A percentile compares a stretch with the other conserved stretches of the same genome.
phyloP scores from a whole-genome alignment of 2,888 invertebrate genomes.

The Mesoligia furuncula region DNA sequence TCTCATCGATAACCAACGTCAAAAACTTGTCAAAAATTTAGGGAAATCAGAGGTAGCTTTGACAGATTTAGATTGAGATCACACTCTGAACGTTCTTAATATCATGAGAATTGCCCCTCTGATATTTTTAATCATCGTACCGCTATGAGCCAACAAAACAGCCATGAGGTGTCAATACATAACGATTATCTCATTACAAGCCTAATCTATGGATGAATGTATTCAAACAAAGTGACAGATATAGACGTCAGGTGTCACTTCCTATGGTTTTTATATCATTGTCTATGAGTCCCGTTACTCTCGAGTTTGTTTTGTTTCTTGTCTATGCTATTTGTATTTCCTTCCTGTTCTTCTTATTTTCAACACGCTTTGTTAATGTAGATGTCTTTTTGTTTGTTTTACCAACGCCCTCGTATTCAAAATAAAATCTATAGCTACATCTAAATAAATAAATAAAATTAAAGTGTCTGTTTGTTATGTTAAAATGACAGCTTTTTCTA shows the following conservation, averaged over 20 bases:
- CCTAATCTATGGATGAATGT: conserved; percentile 47
- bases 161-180: conserved; percentile 12
- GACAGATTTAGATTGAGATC: neutral
- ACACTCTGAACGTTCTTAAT: neutral
- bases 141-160: conserved; percentile 16
- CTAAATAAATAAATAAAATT: neutral
- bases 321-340: conserved; percentile 26
- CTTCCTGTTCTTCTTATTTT: conserved; percentile 22
- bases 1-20: neutral
- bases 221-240: conserved; percentile 52
- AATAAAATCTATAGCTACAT: neutral
- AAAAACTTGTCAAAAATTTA: neutral
- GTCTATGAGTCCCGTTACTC: conserved; percentile 46
- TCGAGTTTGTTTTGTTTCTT: conserved; percentile 41
- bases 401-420: neutral
- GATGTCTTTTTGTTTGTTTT: neutral
- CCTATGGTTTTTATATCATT: conserved; percentile 34
- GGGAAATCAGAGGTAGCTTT: neutral
- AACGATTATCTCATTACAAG: conserved; percentile 47
- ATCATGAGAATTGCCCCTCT: neutral
- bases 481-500: neutral
- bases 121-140: conserved; percentile 1
- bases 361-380: conserved; percentile 1
- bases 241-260: conserved; percentile 40
- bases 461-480: neutral